Percentiles rank a stretch among this genome's conserved stretches.
Conservation (phyloP, 2,113 vertebrate species). For the Parus major region DNA sequence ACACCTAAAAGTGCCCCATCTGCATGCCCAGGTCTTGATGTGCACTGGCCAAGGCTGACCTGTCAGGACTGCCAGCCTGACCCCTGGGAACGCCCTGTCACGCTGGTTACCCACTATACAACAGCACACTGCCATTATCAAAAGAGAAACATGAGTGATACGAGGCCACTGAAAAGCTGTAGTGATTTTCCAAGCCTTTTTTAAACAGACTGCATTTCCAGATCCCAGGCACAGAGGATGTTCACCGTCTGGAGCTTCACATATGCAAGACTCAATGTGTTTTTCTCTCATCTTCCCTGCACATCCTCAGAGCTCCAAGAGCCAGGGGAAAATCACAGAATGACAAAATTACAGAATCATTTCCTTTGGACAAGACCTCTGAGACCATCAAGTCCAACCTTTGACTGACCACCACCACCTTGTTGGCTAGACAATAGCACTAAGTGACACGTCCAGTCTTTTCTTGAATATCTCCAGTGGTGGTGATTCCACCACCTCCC, state of each 20-base stretch:
- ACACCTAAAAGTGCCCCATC: background rate
- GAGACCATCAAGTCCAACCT: background rate
- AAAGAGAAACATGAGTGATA: background rate
- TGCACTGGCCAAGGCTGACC: background rate
- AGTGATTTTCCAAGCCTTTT: background rate
- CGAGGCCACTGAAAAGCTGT: background rate
- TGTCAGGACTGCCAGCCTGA: background rate
- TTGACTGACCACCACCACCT: background rate
- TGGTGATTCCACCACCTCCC: background rate
- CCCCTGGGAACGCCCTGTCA: background rate
- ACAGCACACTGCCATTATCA: too few species aligned
- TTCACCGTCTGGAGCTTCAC: constrained; percentile 22
- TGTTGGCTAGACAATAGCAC: background rate
- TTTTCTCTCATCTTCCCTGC: background rate
- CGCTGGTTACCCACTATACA: background rate
- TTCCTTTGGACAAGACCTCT: background rate
- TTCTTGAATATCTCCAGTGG: background rate
- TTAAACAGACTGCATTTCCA: constrained; percentile 39
- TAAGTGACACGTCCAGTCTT: background rate
- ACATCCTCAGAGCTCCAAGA: background rate
- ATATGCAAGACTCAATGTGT: constrained; percentile 18
- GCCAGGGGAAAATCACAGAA: background rate
- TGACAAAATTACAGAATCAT: background rate
- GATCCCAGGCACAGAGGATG: constrained; percentile 25
- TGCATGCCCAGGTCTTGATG: rapidly evolving